Conservation (phyloP, 2,113 vertebrate species). For the Dasyornis broadbenti region DNA sequence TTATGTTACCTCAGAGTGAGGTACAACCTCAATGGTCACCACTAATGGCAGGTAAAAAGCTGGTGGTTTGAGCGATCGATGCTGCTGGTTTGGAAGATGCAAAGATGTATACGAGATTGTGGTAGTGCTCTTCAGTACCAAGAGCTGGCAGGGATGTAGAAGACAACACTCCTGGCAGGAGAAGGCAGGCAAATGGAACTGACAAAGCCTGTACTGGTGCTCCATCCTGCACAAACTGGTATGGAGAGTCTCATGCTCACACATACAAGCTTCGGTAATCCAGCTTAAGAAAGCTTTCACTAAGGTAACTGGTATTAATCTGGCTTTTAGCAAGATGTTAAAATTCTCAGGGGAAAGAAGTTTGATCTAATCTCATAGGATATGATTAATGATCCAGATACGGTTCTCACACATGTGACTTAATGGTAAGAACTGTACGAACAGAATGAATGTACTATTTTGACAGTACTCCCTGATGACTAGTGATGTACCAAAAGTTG, state of each 20-base stretch:
- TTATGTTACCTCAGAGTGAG: not conserved
- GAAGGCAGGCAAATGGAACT: not conserved
- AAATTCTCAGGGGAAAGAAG: not conserved
- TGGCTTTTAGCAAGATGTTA: not conserved
- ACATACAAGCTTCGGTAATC: fast-evolving
- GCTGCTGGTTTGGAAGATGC: not conserved
- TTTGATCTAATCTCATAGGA: not conserved
- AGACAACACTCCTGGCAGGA: not conserved
- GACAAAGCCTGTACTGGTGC: not conserved
- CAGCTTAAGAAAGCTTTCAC: not conserved
- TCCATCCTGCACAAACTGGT: not conserved
- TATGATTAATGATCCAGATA: not conserved
- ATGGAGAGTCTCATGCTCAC: not conserved
- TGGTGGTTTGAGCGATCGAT: not conserved
- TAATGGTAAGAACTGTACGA: not conserved
- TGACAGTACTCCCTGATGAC: not conserved
- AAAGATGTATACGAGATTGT: not conserved
- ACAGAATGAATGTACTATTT: not conserved
- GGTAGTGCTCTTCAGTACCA: not conserved
- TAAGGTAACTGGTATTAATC: not conserved
- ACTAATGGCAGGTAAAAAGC: not conserved
- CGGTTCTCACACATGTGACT: not conserved
- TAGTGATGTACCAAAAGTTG: not conserved
- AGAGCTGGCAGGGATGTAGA: not conserved
- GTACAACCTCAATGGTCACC: not conserved